These are phyloP conservation scores for Pseudomyrmex cubaensis DNA, from an alignment of 1,140 invertebrate genomes.

Conservation along the genomic window DNA sequence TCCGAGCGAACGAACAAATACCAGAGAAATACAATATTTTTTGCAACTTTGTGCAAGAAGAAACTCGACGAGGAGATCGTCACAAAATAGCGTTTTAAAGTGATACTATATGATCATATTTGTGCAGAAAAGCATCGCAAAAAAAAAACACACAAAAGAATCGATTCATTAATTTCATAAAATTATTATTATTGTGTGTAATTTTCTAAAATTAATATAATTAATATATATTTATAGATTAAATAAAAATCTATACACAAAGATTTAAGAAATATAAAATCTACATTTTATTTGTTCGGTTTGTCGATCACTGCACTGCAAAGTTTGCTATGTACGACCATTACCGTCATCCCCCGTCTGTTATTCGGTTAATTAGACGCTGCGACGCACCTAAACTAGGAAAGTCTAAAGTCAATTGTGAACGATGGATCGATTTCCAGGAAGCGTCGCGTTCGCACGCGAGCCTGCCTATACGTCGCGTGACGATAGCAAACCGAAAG, in stretches of 20 bases:
- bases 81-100: neutral
- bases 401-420: conserved; percentile 59
- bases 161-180: no score
- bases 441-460: conserved; percentile 64
- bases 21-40: neutral
- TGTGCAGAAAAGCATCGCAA: no score
- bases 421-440: conserved; percentile 66
- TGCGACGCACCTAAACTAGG: conserved; percentile 46
- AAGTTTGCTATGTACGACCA: conserved; percentile 31
- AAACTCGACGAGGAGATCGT: neutral
- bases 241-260: neutral
- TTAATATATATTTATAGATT: neutral
- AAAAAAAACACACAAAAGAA: no score
- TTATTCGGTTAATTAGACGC: conserved; percentile 61
- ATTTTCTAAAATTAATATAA: no score
- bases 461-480: conserved; percentile 56
- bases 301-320: conserved; percentile 7
- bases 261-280: neutral
- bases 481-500: conserved; percentile 43
- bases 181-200: no score
- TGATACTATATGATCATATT: no score
- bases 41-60: neutral
- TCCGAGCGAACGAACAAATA: neutral
- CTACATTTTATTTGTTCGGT: conserved; percentile 11
- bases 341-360: conserved; percentile 40